Conservation (phyloP, 1,140 invertebrate genomes). For the Heliothis subflexa region DNA sequence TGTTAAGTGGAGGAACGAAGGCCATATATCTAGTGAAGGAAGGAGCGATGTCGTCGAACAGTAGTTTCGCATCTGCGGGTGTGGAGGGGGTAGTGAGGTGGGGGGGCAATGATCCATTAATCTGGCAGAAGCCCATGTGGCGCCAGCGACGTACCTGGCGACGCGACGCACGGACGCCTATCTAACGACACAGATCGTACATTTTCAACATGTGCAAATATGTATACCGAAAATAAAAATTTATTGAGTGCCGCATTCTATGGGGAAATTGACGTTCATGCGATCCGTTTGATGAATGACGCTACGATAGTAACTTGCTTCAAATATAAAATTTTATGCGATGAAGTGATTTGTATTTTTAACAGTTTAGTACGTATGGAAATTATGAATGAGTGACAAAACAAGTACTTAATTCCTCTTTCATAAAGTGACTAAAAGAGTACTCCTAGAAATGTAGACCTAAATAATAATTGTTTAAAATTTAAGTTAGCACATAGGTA, state of each 20-base stretch:
- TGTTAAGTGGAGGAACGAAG: conserved; percentile 58
- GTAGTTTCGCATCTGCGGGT: conserved; percentile 75
- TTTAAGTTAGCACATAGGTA: too few relatives aligned
- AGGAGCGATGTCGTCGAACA: conserved; percentile 74
- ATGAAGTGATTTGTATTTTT: background rate
- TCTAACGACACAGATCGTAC: conserved; percentile 78
- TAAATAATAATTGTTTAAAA: too few relatives aligned
- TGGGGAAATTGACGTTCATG: conserved; percentile 22
- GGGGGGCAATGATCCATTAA: conserved; percentile 88
- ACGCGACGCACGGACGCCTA: conserved; percentile 83
- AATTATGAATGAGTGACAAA: too few relatives aligned
- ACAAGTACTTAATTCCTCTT: too few relatives aligned
- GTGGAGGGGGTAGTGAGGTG: conserved; percentile 59
- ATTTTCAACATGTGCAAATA: conserved; percentile 76
- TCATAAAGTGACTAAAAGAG: too few relatives aligned
- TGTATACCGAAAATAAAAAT: conserved; percentile 55
- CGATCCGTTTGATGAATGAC: conserved; percentile 9
- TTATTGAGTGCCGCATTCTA: conserved; percentile 42
- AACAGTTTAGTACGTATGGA: too few relatives aligned
- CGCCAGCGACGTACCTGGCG: conserved; percentile 85
- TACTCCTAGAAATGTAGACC: too few relatives aligned
- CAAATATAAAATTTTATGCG: background rate
- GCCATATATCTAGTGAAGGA: conserved; percentile 64
- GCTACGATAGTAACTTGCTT: background rate
- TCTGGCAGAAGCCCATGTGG: conserved; percentile 88